These are phyloP conservation scores for Parapristionchus giblindavisi DNA, from an alignment of 2,888 invertebrate species.

Conservation along the genomic window DNA sequence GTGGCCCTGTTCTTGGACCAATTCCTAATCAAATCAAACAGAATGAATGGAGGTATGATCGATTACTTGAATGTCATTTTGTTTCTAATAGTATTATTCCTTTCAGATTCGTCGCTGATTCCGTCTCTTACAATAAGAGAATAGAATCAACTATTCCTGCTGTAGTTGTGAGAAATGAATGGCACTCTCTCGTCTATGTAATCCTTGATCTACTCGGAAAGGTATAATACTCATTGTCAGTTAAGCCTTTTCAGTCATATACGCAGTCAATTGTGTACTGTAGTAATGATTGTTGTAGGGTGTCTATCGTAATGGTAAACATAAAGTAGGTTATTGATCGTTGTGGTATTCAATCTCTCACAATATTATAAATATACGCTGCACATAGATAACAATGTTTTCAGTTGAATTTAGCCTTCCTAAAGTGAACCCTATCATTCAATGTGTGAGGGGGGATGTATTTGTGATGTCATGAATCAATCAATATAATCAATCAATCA, in stretches of 20 bases:
- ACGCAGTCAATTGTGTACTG: not conserved
- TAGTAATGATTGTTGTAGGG: not conserved
- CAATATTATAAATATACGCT: not conserved
- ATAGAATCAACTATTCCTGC: slow-evolving; percentile 19
- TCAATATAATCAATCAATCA: no score
- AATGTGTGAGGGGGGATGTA: no score
- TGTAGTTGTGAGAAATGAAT: slow-evolving; percentile 35
- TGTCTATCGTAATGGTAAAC: not conserved
- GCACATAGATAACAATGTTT: not conserved
- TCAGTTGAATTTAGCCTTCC: not conserved
- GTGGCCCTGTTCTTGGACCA: slow-evolving; percentile 16
- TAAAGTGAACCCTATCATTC: no score
- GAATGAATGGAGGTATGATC: not conserved
- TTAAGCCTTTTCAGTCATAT: not conserved
- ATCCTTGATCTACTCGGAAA: slow-evolving; percentile 38
- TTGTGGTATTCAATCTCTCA: not conserved
- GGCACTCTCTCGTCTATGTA: slow-evolving; percentile 40
- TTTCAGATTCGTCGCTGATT: not conserved
- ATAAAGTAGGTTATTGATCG: not conserved
- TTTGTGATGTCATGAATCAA: no score
- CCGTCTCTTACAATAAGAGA: not conserved
- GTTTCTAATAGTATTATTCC: not conserved
- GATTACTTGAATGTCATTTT: not conserved
- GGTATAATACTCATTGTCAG: slow-evolving; percentile 3
- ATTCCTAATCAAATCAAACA: not conserved